A percentile compares a stretch with the other conserved stretches of the same genome.
phyloP scores from a whole-genome alignment of 1,140 invertebrate species.

The Lamellibrachia luymesi region DNA sequence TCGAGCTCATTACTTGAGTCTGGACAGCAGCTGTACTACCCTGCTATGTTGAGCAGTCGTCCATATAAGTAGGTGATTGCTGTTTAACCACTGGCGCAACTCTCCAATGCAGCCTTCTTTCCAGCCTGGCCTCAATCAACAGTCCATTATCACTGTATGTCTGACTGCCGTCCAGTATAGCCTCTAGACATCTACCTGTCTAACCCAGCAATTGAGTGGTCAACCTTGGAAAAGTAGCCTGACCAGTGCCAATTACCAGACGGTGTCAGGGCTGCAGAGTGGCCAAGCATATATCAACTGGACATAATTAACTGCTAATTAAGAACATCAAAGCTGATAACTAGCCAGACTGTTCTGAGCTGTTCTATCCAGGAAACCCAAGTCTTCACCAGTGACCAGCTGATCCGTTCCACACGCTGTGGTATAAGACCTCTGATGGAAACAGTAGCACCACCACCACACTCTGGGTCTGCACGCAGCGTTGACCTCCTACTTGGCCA shows the following conservation, averaged over 20 bases:
- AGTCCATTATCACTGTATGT: background rate
- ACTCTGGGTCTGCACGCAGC: too few relatives aligned
- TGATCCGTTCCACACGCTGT: background rate
- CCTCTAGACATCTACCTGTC: background rate
- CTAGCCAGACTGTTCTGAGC: background rate
- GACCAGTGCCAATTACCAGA: background rate
- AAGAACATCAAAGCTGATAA: background rate
- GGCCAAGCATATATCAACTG: background rate
- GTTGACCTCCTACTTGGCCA: too few relatives aligned
- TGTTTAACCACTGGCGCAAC: background rate
- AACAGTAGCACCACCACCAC: too few relatives aligned
- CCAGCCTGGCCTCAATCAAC: background rate
- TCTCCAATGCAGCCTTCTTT: too few relatives aligned
- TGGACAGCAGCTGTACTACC: background rate
- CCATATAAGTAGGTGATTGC: background rate
- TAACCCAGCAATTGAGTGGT: background rate
- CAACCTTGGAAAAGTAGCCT: background rate
- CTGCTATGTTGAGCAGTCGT: background rate
- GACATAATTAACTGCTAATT: conserved; percentile 1
- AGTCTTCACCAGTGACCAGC: background rate
- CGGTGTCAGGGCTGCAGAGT: background rate
- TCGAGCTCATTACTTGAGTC: background rate
- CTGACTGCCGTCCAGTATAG: background rate
- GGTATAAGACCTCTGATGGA: background rate
- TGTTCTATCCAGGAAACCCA: background rate